Conservation (phyloP, 2,888 invertebrate genomes). For the Machimus rusticus region DNA sequence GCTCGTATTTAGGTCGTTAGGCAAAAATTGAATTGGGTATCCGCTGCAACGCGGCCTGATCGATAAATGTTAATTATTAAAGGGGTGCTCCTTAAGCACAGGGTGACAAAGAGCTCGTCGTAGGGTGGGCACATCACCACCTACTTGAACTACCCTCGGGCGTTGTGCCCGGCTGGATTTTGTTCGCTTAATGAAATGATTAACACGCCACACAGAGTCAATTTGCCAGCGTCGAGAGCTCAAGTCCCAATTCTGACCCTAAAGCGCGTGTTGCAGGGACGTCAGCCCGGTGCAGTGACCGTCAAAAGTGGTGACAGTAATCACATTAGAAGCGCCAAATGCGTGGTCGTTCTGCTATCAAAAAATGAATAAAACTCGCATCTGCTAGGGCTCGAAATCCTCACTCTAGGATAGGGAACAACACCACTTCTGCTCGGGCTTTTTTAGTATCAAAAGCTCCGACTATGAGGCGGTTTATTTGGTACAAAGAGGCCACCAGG, state of each 20-base stretch:
- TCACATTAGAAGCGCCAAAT: slow-evolving; percentile 32
- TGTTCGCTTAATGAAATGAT: not conserved
- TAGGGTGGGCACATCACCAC: not conserved
- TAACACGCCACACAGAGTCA: slow-evolving; percentile 3
- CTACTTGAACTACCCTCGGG: not conserved
- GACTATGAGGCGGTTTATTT: not conserved
- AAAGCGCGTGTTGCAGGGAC: not conserved
- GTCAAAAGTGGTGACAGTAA: slow-evolving; percentile 22
- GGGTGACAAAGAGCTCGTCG: not conserved
- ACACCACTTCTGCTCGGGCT: not conserved
- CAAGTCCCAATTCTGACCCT: not conserved
- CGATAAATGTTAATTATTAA: slow-evolving; percentile 21
- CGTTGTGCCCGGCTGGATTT: not conserved
- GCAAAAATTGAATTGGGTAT: not conserved
- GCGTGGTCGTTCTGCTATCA: not conserved
- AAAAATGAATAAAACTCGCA: slow-evolving; percentile 28
- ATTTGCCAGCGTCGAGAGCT: not conserved
- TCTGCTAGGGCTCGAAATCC: not conserved
- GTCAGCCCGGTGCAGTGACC: not conserved
- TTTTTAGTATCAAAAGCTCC: not conserved
- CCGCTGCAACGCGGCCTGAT: not conserved
- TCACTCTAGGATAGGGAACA: not conserved
- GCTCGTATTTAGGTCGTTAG: slow-evolving; percentile 6
- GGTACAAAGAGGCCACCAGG: not conserved
- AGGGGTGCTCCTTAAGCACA: not conserved